Base-by-base conservation (phyloP, 2,113 vertebrate species). In the Antennarius striatus region DNA sequence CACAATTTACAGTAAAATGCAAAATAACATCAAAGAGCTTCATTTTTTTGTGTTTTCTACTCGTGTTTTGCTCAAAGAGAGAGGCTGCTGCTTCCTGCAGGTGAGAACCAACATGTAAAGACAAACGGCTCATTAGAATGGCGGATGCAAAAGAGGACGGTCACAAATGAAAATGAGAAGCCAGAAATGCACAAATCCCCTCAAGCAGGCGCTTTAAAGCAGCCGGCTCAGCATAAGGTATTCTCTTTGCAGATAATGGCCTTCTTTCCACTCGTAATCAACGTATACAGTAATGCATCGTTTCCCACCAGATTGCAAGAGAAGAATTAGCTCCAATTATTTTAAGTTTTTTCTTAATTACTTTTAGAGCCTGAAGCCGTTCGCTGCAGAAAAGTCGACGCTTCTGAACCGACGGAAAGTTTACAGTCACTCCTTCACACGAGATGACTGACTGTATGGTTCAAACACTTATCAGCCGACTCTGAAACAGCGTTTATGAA, bases 321-420 rank as follows among this genome's bases (percentile, higher is more conserved):
- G 77, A 90, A 90, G 77, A 92, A 93, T 92, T 88, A 92, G 85
- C 90, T 89, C 85, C 91, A 91, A 92, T 93, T 91, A 94, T 94
- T 92, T 92, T 51, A 92, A 88, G 87, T 91, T 93, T 90, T 10
- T 86, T 90, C 77, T 90, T 92, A 93, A 93, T 93, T 92, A 91
- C 92, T 91, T 94, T 94, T 87, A 82, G 65, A 80, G 92, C 92
- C 91, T 82, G 79, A 82, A 93, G 91, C 89, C 82, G 76, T 84
- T 90, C 85, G 61, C 56, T 77, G 82, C 77, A 85, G 88, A 65
- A 57, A 22, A 82, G 89, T 88, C 73, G 40, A 78, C 7, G 86
- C 80, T 84, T 94, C 77, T 71, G 87, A 90, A 92, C 77, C 90
- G 62, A 77, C 64, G 73, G 83, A 91, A 92, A 93, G 92, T 92